These are phyloP conservation scores for Danio albolineatus DNA, from an alignment of 2,797 vertebrate species.

Conservation along the genomic window DNA sequence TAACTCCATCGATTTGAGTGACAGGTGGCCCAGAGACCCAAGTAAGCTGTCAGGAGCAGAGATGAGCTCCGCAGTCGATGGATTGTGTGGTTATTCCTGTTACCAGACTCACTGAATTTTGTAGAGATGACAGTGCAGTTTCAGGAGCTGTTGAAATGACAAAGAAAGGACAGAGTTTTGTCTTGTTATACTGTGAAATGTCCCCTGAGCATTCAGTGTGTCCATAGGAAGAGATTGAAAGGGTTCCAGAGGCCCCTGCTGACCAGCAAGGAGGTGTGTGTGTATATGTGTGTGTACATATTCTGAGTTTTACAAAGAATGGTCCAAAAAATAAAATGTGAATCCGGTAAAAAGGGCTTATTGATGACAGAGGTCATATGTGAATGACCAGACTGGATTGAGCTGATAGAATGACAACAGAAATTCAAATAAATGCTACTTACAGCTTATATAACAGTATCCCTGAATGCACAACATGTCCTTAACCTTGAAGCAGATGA, in stretches of 20 bases:
- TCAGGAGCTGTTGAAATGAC: slow-evolving; percentile 17
- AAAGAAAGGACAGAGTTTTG: slow-evolving; percentile 9
- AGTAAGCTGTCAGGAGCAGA: slow-evolving; percentile 26
- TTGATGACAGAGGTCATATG: too few relatives aligned
- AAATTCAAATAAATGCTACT: too few relatives aligned
- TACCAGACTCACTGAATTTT: slow-evolving; percentile 30
- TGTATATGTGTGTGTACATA: too few relatives aligned
- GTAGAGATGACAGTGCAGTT: slow-evolving; percentile 18
- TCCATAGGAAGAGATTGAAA: not conserved
- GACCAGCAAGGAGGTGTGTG: not conserved
- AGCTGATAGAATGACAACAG: too few relatives aligned
- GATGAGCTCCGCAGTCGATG: slow-evolving; percentile 33
- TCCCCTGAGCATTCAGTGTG: not conserved
- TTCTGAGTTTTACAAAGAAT: too few relatives aligned
- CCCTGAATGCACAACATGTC: too few relatives aligned
- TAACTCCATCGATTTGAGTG: slow-evolving; percentile 21
- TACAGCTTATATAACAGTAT: too few relatives aligned
- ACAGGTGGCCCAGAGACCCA: slow-evolving; percentile 60
- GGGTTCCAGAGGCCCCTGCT: not conserved
- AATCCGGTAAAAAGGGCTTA: too few relatives aligned
- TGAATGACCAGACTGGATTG: too few relatives aligned
- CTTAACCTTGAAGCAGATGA: too few relatives aligned
- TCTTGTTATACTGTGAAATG: slow-evolving; percentile 4
- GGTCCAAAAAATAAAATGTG: too few relatives aligned
- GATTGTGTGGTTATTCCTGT: slow-evolving; percentile 40